Percentiles rank a stretch among this genome's conserved stretches.
Evolutionary conservation across 2,113 vertebrate species (phyloP).

Genomic region (human): DNA sequence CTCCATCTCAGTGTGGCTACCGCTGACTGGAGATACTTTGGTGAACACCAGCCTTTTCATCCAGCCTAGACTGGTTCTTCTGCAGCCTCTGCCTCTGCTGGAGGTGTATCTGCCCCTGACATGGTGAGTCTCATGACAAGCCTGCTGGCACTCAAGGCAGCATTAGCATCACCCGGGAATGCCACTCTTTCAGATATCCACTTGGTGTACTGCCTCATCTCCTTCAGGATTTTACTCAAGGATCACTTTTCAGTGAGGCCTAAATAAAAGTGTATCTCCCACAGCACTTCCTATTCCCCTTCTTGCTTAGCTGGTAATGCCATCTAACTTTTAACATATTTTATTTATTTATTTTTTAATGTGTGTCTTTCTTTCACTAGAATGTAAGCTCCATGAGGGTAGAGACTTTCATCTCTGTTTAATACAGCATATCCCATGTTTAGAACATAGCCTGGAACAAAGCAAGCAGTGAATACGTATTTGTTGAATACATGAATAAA

Average conservation of each 20-base stretch:
- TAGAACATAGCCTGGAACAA: background rate
- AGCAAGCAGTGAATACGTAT: background rate
- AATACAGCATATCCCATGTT: background rate
- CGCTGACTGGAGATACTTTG: background rate
- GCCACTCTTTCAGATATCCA: fast-evolving
- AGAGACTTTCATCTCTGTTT: background rate
- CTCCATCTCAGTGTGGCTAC: background rate
- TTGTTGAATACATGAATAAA: background rate
- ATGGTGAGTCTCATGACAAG: background rate
- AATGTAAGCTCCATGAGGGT: background rate
- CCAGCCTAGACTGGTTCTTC: background rate
- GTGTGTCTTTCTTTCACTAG: background rate
- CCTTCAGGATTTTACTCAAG: background rate
- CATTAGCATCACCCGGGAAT: fast-evolving
- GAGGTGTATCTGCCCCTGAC: background rate
- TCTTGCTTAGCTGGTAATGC: background rate
- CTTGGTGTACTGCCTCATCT: fast-evolving
- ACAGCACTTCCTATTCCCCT: background rate
- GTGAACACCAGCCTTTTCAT: background rate
- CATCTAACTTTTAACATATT: background rate
- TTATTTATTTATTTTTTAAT: background rate
- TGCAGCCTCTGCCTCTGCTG: background rate
- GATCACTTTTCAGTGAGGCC: background rate
- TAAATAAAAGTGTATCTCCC: background rate
- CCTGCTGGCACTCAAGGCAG: too few relatives aligned